Conservation (phyloP, 2,113 vertebrate genomes). For the Trochalopteron elliotii region DNA sequence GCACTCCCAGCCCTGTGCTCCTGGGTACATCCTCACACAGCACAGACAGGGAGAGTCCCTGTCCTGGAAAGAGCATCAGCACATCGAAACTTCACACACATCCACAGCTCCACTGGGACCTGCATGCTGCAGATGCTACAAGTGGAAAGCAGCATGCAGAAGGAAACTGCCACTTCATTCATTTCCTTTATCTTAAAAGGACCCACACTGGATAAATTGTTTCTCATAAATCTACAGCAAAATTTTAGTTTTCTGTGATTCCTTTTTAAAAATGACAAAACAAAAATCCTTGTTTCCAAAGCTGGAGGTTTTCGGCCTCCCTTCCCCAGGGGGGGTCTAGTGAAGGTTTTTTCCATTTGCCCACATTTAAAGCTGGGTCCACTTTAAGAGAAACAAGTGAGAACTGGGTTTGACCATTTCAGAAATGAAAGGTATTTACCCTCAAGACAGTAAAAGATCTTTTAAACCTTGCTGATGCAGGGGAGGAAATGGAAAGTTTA, state of each 20-base stretch:
- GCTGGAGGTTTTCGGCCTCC: neutral
- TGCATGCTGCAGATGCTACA: neutral
- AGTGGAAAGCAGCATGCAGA: neutral
- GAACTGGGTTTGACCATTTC: neutral
- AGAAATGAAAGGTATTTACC: constrained; percentile 57
- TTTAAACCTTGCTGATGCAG: constrained; percentile 21
- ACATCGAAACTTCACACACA: fast-evolving
- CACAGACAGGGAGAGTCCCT: neutral
- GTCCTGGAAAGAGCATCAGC: neutral
- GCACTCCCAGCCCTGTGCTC: neutral
- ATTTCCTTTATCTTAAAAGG: neutral
- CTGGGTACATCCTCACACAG: fast-evolving
- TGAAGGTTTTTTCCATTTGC: neutral
- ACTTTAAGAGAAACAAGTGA: constrained; percentile 14
- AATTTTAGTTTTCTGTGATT: neutral
- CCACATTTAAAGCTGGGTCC: neutral
- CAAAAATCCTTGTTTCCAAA: neutral
- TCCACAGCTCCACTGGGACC: neutral
- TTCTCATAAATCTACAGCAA: neutral
- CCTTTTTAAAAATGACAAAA: neutral
- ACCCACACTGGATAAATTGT: neutral
- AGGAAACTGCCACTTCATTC: neutral
- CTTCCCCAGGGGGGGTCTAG: neutral
- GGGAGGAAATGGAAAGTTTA: constrained; percentile 22
- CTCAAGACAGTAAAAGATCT: constrained; percentile 36